A percentile compares a stretch with the other conserved stretches of the same genome.
phyloP scores from a whole-genome alignment of 2,888 invertebrate species.

The Heliconius hortense region DNA sequence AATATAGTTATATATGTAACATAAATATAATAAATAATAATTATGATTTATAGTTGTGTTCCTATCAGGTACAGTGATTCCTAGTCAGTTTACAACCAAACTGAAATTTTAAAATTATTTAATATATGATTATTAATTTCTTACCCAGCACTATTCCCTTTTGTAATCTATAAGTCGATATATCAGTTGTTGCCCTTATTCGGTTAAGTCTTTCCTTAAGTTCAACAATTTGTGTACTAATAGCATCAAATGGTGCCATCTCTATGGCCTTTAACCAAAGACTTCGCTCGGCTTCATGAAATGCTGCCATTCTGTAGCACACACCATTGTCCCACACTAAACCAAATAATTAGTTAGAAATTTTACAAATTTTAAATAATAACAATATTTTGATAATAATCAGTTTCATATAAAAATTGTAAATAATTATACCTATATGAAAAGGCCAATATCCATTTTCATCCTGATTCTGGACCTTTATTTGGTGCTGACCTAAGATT shows the following conservation, averaged over 20 bases:
- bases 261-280: constrained; percentile 93
- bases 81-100: too few species aligned
- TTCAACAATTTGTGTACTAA: constrained; percentile 87
- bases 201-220: constrained; percentile 84
- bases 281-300: constrained; percentile 90
- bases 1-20: too few species aligned
- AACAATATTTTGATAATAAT: too few species aligned
- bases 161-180: constrained; percentile 86
- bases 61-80: too few species aligned
- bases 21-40: too few species aligned
- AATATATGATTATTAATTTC: constrained; percentile 33
- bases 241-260: constrained; percentile 91
- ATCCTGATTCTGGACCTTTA: constrained; percentile 83
- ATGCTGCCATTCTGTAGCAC: constrained; percentile 90
- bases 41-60: too few species aligned
- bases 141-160: constrained; percentile 86
- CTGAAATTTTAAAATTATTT: background rate
- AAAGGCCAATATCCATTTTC: constrained; percentile 90
- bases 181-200: constrained; percentile 85
- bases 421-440: constrained; percentile 84
- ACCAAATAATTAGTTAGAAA: constrained; percentile 40
- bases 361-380: too few species aligned
- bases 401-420: background rate
- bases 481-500: constrained; percentile 92
- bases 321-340: constrained; percentile 92